Conservation (phyloP, 2,797 vertebrate genomes). For the Enteromius viviparus region DNA sequence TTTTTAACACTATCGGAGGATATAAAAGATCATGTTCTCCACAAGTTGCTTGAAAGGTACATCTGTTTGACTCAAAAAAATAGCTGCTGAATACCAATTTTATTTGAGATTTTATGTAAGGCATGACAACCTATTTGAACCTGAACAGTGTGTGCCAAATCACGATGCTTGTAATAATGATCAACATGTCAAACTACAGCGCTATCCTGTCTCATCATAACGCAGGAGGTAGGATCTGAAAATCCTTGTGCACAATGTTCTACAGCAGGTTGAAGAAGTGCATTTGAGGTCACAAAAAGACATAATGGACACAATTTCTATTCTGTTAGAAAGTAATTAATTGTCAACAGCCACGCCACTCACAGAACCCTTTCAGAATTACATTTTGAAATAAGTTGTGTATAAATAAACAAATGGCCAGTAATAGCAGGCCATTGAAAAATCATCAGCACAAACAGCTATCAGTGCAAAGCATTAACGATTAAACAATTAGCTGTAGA, state of each 20-base stretch:
- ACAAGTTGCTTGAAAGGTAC: neutral
- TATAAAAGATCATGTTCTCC: neutral
- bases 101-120: neutral
- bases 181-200: constrained; percentile 20
- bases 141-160: neutral
- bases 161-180: constrained; percentile 3
- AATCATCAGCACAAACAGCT: neutral
- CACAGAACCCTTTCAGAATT: neutral
- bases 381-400: neutral
- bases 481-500: neutral
- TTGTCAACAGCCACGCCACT: neutral
- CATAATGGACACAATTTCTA: neutral
- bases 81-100: constrained; percentile 66
- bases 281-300: constrained; percentile 1
- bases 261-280: constrained; percentile 10
- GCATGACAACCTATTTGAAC: neutral
- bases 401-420: neutral
- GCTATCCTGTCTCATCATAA: constrained; percentile 4
- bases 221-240: neutral
- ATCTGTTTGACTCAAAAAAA: constrained; percentile 65
- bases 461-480: constrained; percentile 5
- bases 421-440: constrained; percentile 18
- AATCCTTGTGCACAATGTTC: neutral
- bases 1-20: neutral
- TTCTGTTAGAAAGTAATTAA: constrained; percentile 15